Percentiles rank a stretch among this genome's conserved stretches.
phyloP scores from a whole-genome alignment of 2,797 vertebrate genomes.

The Rachycentron canadum region DNA sequence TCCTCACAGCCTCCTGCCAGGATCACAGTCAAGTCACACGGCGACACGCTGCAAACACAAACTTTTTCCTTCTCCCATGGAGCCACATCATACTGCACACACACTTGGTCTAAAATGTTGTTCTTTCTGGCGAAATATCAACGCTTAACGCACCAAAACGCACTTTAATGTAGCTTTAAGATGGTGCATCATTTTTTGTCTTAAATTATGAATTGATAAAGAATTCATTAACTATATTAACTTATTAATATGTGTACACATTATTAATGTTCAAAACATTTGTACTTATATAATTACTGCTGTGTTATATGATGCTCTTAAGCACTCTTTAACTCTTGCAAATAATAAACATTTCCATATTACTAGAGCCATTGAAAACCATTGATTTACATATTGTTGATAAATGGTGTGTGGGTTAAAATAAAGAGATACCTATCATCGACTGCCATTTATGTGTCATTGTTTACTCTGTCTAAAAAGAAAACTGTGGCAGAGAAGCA shows the following conservation, averaged over 20 bases:
- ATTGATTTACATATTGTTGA: background rate
- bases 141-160: no score
- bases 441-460: background rate
- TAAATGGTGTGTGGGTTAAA: background rate
- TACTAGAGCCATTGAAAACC: no score
- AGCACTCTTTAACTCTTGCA: no score
- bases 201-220: background rate
- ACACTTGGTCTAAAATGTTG: background rate
- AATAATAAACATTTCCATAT: no score
- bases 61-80: background rate
- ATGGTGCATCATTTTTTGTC: background rate
- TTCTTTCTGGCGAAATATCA: no score
- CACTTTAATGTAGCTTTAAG: no score
- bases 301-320: no score
- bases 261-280: background rate
- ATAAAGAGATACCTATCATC: background rate
- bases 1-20: slow-evolving; percentile 25
- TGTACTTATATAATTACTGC: background rate
- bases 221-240: background rate
- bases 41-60: slow-evolving; percentile 1
- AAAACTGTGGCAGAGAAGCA: background rate
- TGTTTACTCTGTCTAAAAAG: background rate
- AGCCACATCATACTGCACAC: background rate
- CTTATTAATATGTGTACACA: background rate
- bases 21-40: slow-evolving; percentile 34